Conservation (phyloP, 2,888 invertebrate genomes). For the Cosmopolites sordidus region DNA sequence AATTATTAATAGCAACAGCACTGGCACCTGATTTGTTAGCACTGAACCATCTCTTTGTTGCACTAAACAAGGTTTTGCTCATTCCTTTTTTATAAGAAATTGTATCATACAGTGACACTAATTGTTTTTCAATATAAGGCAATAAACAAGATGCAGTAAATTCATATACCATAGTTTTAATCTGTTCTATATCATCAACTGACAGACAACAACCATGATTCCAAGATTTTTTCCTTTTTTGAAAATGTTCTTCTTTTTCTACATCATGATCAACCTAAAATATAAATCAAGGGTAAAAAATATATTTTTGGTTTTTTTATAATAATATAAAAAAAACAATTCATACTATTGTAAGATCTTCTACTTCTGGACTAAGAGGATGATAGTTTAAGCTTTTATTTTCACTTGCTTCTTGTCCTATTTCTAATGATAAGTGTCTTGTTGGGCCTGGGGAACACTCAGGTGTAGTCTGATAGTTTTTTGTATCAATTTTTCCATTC, state of each 20-base stretch:
- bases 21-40: constrained; percentile 78
- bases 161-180: constrained; percentile 80
- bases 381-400: constrained; percentile 52
- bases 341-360: constrained; percentile 36
- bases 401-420: constrained; percentile 52
- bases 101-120: constrained; percentile 72
- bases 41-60: constrained; percentile 93
- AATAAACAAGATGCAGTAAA: constrained; percentile 81
- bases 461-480: constrained; percentile 32
- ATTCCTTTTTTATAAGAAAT: constrained; percentile 87
- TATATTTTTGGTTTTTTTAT: background rate
- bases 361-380: constrained; percentile 70
- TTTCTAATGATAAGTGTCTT: constrained; percentile 45
- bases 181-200: constrained; percentile 76
- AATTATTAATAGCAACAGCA: constrained; percentile 68
- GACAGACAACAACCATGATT: constrained; percentile 76
- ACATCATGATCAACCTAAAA: constrained; percentile 33
- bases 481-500: constrained; percentile 49
- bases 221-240: constrained; percentile 37
- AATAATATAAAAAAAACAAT: background rate
- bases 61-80: constrained; percentile 87
- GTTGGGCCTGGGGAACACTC: constrained; percentile 38
- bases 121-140: constrained; percentile 88
- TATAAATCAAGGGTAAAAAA: background rate
- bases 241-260: constrained; percentile 31